phyloP scores from a whole-genome alignment of 2,888 invertebrate species.

The Leptopilina drosophilae region DNA sequence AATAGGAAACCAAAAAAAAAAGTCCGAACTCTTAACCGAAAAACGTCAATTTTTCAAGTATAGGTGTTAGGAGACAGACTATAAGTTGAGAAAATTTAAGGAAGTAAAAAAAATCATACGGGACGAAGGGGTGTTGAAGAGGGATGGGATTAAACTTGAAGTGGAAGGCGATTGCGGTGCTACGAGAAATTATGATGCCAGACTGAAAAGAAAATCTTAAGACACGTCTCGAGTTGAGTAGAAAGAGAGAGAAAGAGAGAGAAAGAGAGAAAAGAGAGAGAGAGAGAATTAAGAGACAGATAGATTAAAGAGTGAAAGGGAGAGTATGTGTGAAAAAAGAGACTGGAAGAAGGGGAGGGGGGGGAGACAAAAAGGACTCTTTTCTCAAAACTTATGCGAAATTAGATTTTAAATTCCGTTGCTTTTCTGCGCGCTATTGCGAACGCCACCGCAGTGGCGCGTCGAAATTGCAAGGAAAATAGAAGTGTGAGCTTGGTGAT shows the following conservation, averaged over 20 bases:
- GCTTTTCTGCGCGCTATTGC: conserved; percentile 43
- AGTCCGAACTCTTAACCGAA: conserved; percentile 13
- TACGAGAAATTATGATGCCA: conserved; percentile 59
- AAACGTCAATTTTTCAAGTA: conserved; percentile 35
- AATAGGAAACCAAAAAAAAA: conserved; percentile 30
- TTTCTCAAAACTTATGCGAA: conserved; percentile 67
- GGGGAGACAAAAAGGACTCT: conserved; percentile 48
- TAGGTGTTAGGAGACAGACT: conserved; percentile 26
- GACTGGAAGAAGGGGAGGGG: conserved; percentile 45
- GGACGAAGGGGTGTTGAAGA: conserved; percentile 18
- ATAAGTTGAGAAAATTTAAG: conserved; percentile 33
- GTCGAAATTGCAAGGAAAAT: conserved; percentile 59
- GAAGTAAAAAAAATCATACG: conserved; percentile 38
- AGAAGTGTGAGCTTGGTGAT: conserved; percentile 49
- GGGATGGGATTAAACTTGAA: conserved; percentile 47
- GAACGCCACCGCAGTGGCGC: conserved; percentile 42
- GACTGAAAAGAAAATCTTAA: conserved; percentile 28
- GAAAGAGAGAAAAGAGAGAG: conserved; percentile 42
- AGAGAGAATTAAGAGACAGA: conserved; percentile 41
- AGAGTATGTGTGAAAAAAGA: conserved; percentile 42
- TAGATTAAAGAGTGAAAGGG: conserved; percentile 28
- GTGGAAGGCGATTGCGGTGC: conserved; percentile 55
- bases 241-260: conserved; percentile 5
- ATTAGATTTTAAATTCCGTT: conserved; percentile 71
- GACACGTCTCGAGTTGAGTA: conserved; percentile 22